Conservation (phyloP, 2,113 vertebrate species). For the Gorsachius goisagi region DNA sequence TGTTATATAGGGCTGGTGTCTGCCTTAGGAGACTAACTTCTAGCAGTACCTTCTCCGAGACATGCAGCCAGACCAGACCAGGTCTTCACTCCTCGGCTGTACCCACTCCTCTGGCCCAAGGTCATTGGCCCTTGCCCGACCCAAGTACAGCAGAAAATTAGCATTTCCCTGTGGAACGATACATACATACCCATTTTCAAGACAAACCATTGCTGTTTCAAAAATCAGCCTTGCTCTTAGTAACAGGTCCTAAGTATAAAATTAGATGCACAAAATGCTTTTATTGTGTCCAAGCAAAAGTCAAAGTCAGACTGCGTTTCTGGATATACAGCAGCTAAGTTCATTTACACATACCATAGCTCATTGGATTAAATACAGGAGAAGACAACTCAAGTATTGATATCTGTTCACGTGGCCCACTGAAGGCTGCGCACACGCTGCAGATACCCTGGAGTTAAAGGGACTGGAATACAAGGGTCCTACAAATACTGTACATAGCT, state of each 20-base stretch:
- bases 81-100: background rate
- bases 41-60: background rate
- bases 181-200: accelerated
- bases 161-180: background rate
- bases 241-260: background rate
- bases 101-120: background rate
- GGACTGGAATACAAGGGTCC: background rate
- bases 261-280: slow-evolving; percentile 70
- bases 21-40: no score
- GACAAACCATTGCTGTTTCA: background rate
- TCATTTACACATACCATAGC: slow-evolving; percentile 49
- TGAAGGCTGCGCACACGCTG: background rate
- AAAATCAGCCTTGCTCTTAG: background rate
- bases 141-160: background rate
- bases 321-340: slow-evolving; percentile 38
- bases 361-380: slow-evolving; percentile 32
- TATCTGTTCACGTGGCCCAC: background rate
- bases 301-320: slow-evolving; percentile 41
- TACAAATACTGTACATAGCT: background rate
- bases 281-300: slow-evolving; percentile 76
- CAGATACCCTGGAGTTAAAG: background rate
- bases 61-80: background rate
- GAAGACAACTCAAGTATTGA: background rate
- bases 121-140: background rate
- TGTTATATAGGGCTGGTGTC: accelerated